Evolutionary conservation across 2,113 vertebrate species (phyloP).

Genomic region (Arvicanthis niloticus): DNA sequence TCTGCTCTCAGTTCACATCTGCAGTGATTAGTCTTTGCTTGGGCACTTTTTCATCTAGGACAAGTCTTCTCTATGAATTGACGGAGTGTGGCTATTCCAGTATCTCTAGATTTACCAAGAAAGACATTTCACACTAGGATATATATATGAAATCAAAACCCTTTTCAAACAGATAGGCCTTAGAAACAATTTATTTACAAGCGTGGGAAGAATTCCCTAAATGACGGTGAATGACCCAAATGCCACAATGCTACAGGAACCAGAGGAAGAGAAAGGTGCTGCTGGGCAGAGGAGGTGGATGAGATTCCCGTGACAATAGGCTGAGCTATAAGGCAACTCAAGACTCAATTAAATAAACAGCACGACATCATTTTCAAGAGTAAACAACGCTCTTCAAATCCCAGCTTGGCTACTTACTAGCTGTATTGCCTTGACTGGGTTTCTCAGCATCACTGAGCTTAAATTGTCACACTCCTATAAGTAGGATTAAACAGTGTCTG

Average conservation of each 20-base stretch:
- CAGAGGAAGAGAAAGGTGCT: not conserved
- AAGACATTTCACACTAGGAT: not conserved
- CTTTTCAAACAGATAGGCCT: not conserved
- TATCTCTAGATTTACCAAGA: not conserved
- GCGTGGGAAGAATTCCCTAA: not conserved
- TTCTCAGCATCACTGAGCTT: not conserved
- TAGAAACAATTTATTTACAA: conserved; percentile 48
- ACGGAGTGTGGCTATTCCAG: not conserved
- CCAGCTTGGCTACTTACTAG: not conserved
- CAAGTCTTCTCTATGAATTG: not conserved
- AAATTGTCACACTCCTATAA: not conserved
- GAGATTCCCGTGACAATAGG: not conserved
- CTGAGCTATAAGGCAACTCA: not conserved
- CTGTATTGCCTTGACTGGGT: not conserved
- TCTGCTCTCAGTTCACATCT: not conserved
- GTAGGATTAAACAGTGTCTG: conserved; percentile 6
- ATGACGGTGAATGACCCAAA: conserved; percentile 16
- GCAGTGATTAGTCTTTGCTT: not conserved
- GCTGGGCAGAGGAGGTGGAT: not conserved
- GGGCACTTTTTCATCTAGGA: not conserved
- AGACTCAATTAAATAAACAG: conserved; percentile 7
- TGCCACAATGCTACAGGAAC: not conserved
- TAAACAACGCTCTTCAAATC: not conserved
- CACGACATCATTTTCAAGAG: conserved; percentile 2
- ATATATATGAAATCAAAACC: not conserved